A percentile compares a stretch with the other conserved stretches of the same genome.
These are phyloP conservation scores for Lagopus leucura DNA, from an alignment of 2,113 vertebrate genomes.

Conservation along the genomic window DNA sequence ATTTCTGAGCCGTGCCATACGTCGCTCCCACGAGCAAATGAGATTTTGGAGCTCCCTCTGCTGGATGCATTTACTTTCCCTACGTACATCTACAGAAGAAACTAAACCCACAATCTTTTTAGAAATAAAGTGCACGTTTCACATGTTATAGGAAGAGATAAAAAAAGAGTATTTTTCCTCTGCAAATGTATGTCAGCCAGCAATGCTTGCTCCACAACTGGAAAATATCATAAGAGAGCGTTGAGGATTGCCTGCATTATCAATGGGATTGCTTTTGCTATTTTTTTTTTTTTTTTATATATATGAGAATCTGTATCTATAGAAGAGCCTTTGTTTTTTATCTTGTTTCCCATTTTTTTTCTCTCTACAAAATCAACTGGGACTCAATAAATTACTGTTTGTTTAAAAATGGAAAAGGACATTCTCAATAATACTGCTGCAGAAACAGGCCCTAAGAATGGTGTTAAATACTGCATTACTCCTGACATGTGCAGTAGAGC, in stretches of 20 bases:
- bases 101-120: rapidly evolving
- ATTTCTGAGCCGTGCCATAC: neutral
- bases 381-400: neutral
- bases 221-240: neutral
- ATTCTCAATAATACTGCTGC: neutral
- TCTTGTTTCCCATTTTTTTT: neutral
- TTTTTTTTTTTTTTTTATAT: neutral
- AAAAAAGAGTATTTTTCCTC: neutral
- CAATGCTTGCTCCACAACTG: neutral
- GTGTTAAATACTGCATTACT: neutral
- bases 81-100: rapidly evolving
- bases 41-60: conserved; percentile 61
- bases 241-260: neutral
- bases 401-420: neutral
- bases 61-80: neutral
- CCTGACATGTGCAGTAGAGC: neutral
- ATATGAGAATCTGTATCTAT: neutral
- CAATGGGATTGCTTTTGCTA: neutral
- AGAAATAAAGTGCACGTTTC: neutral
- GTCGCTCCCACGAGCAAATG: neutral
- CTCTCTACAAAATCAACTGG: neutral
- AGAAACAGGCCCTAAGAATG: neutral
- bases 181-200: neutral
- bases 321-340: neutral
- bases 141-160: neutral